Conservation (phyloP, 2,888 invertebrate genomes). For the Eupithecia pulchellata region DNA sequence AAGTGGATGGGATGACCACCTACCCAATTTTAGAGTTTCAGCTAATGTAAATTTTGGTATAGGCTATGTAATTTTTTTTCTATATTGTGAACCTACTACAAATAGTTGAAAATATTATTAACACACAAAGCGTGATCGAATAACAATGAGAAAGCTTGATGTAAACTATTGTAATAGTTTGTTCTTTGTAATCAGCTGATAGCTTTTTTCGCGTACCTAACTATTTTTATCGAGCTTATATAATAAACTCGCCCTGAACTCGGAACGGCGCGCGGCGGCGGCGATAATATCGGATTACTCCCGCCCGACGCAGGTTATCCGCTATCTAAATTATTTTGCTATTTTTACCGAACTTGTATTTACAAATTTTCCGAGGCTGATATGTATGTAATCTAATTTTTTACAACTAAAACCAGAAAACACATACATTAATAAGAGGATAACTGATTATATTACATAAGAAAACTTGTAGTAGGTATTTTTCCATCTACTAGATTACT, state of each 20-base stretch:
- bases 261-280: no score
- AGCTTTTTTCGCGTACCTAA: background rate
- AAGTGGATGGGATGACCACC: no score
- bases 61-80: no score
- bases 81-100: no score
- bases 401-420: no score
- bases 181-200: background rate
- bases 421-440: no score
- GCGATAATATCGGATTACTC: background rate
- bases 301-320: background rate
- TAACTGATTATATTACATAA: background rate
- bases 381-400: background rate
- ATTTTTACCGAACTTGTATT: background rate
- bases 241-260: background rate
- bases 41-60: no score
- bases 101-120: background rate
- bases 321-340: constrained; percentile 1
- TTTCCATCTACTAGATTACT: background rate
- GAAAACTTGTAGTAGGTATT: background rate
- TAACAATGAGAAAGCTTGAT: background rate
- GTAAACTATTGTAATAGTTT: background rate
- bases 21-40: no score
- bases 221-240: background rate
- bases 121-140: background rate
- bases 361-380: background rate